Conservation (phyloP, 2,888 invertebrate genomes). For the Toxonevra muliebris region DNA sequence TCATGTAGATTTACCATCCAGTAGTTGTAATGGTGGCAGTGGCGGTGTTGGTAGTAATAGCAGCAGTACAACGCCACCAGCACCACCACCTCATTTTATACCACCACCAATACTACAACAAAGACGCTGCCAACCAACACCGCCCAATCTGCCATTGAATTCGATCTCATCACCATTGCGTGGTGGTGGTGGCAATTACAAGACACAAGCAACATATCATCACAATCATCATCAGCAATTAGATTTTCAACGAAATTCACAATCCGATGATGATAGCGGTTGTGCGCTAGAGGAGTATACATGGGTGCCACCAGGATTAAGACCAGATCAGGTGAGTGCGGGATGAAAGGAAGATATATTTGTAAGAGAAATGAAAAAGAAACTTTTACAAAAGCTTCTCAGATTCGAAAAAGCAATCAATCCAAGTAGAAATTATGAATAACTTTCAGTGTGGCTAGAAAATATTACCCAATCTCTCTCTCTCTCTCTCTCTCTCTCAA, state of each 20-base stretch:
- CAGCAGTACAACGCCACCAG: slow-evolving; percentile 49
- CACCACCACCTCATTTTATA: slow-evolving; percentile 56
- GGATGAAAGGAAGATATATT: no score
- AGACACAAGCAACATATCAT: slow-evolving; percentile 54
- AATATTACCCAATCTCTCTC: no score
- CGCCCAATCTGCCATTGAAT: slow-evolving; percentile 56
- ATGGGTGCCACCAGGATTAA: slow-evolving; percentile 95
- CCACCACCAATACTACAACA: slow-evolving; percentile 48
- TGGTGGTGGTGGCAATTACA: slow-evolving; percentile 53
- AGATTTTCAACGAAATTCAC: slow-evolving; percentile 85
- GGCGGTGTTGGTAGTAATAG: slow-evolving; percentile 37
- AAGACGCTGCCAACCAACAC: slow-evolving; percentile 54
- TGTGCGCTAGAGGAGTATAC: slow-evolving; percentile 98
- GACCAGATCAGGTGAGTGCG: slow-evolving; percentile 91
- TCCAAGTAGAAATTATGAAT: no score
- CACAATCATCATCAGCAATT: slow-evolving; percentile 64
- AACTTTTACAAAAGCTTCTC: neutral
- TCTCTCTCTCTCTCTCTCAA: no score
- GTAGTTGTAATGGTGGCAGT: slow-evolving; percentile 44
- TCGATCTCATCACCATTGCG: slow-evolving; percentile 61
- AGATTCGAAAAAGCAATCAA: no score
- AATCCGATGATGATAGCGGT: slow-evolving; percentile 97
- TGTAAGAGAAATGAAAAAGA: neutral
- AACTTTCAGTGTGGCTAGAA: no score
- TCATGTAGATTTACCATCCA: slow-evolving; percentile 49